These are phyloP conservation scores for Lepidurus arcticus DNA, from an alignment of 1,140 invertebrate species.

Conservation along the genomic window DNA sequence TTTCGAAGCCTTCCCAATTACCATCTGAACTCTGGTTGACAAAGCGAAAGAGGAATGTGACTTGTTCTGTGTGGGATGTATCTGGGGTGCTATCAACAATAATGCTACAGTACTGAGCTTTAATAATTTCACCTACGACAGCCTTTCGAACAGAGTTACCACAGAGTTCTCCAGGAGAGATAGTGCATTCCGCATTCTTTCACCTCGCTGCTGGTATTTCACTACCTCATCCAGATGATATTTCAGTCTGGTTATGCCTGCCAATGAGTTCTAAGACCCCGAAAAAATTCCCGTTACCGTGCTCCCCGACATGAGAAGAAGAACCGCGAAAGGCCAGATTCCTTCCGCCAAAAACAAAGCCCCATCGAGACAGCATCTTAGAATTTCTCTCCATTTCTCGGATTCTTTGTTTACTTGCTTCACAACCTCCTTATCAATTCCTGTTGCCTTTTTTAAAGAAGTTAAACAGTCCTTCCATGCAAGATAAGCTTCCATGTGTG, in stretches of 20 bases:
- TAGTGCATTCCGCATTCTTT: slow-evolving; percentile 22
- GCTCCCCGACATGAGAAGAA: too few species aligned
- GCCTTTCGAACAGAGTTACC: slow-evolving; percentile 23
- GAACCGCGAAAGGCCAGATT: too few species aligned
- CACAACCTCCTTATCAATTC: too few species aligned
- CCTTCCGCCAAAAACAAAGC: too few species aligned
- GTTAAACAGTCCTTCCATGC: too few species aligned
- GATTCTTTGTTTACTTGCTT: too few species aligned
- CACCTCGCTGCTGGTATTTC: slow-evolving; percentile 27
- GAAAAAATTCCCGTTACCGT: too few species aligned
- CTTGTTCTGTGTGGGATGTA: background rate
- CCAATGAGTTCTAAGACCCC: slow-evolving; percentile 29
- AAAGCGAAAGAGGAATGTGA: slow-evolving; percentile 26
- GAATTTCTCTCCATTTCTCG: too few species aligned
- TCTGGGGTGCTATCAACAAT: background rate
- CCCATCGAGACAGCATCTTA: too few species aligned
- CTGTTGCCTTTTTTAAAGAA: too few species aligned
- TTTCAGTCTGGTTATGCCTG: slow-evolving; percentile 26
- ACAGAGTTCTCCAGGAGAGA: slow-evolving; percentile 26
- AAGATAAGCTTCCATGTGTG: too few species aligned
- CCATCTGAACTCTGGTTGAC: slow-evolving; percentile 2
- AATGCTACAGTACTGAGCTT: slow-evolving; percentile 3
- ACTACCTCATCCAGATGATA: slow-evolving; percentile 26
- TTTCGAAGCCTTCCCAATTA: slow-evolving; percentile 24
- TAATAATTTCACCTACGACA: slow-evolving; percentile 25